A percentile compares a stretch with the other conserved stretches of the same genome.
These are phyloP conservation scores for Acleris holmiana DNA, from an alignment of 2,888 invertebrate genomes.

Conservation along the genomic window DNA sequence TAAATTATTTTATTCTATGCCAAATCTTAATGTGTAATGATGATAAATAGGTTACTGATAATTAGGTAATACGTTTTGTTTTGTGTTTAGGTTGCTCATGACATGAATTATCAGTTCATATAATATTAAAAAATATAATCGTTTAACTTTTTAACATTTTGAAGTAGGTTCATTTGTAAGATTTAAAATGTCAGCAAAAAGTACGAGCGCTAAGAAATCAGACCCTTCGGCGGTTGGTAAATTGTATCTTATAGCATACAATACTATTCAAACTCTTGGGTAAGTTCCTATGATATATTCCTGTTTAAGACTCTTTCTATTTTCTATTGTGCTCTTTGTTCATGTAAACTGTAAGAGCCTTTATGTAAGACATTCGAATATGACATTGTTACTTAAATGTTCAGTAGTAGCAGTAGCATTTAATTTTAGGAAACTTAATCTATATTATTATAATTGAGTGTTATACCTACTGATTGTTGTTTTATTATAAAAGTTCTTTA, in stretches of 20 bases:
- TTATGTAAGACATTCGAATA: too few relatives aligned
- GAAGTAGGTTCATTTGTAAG: not conserved
- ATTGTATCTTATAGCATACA: slow-evolving; percentile 88
- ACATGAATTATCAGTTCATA: too few relatives aligned
- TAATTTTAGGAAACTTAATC: not conserved
- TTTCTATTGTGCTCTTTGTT: not conserved
- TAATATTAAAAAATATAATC: too few relatives aligned
- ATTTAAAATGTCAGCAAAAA: slow-evolving; percentile 49
- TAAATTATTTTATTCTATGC: too few relatives aligned
- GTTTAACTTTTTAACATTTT: not conserved
- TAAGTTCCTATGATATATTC: slow-evolving; percentile 70
- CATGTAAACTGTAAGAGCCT: too few relatives aligned
- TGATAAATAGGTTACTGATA: not conserved
- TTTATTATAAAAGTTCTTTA: not conserved
- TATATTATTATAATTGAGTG: too few relatives aligned
- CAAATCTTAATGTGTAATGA: too few relatives aligned
- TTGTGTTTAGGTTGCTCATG: too few relatives aligned
- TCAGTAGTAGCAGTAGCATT: too few relatives aligned
- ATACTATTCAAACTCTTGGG: slow-evolving; percentile 89
- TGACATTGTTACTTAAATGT: too few relatives aligned
- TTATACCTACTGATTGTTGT: not conserved
- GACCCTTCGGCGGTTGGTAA: slow-evolving; percentile 82
- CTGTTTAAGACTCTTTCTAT: not conserved
- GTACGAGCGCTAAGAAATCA: slow-evolving; percentile 59
- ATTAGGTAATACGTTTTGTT: too few relatives aligned